phyloP scores from a whole-genome alignment of 1,140 invertebrate species.

The Sogatella furcifera region DNA sequence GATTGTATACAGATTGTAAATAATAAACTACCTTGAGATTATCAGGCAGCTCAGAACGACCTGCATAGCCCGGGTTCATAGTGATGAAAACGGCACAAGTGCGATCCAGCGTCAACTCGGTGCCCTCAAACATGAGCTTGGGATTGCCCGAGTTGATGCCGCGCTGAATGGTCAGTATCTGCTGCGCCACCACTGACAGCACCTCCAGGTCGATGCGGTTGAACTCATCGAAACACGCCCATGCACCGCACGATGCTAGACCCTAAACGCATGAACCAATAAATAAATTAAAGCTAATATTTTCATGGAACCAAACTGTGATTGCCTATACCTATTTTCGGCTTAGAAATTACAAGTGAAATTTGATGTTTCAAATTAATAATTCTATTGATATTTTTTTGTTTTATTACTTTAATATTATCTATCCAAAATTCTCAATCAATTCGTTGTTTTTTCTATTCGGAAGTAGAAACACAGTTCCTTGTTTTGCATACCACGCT shows the following conservation, averaged over 20 bases:
- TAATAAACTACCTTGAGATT: slow-evolving; percentile 92
- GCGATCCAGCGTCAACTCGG: slow-evolving; percentile 74
- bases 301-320: too few relatives aligned
- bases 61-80: slow-evolving; percentile 93
- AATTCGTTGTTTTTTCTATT: too few relatives aligned
- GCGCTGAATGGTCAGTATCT: slow-evolving; percentile 63
- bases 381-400: too few relatives aligned
- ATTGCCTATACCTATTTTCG: too few relatives aligned
- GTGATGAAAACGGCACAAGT: slow-evolving; percentile 92
- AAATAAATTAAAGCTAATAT: too few relatives aligned
- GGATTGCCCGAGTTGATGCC: slow-evolving; percentile 65
- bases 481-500: too few relatives aligned
- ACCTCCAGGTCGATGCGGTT: slow-evolving; percentile 77
- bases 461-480: too few relatives aligned
- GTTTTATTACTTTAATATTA: too few relatives aligned
- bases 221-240: slow-evolving; percentile 97
- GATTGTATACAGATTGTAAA: too few relatives aligned
- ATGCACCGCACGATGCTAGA: slow-evolving; percentile 86
- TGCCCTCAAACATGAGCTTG: slow-evolving; percentile 80
- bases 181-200: slow-evolving; percentile 84
- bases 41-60: slow-evolving; percentile 81
- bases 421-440: too few relatives aligned
- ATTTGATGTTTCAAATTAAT: too few relatives aligned
- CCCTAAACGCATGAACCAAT: slow-evolving; percentile 41
- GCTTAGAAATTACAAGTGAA: too few relatives aligned